Conservation (phyloP, 2,113 vertebrate species). For the Rana temporaria region DNA sequence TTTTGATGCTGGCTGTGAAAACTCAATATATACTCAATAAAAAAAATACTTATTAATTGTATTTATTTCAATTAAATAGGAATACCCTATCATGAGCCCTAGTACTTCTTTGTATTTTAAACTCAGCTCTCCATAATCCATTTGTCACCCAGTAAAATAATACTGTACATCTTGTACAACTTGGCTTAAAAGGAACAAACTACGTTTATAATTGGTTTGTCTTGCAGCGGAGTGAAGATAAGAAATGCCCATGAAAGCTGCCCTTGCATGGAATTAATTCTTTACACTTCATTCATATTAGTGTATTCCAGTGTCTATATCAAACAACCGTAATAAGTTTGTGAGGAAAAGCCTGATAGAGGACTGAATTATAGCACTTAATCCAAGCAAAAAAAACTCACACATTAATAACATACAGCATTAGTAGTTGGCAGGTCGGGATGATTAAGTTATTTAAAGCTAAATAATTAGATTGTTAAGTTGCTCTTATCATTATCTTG, state of each 20-base stretch:
- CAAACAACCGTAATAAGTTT: slow-evolving; percentile 35
- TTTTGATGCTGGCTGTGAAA: no score
- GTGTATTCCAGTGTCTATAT: slow-evolving; percentile 31
- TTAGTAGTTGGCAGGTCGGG: slow-evolving; percentile 25
- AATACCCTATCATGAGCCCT: not conserved
- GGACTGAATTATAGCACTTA: slow-evolving; percentile 23
- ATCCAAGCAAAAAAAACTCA: slow-evolving; percentile 13
- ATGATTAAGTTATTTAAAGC: slow-evolving; percentile 46
- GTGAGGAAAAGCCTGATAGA: slow-evolving; percentile 20
- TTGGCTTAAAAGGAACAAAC: not conserved
- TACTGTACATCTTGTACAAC: not conserved
- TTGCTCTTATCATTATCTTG: slow-evolving; percentile 39
- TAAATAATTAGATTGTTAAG: slow-evolving; percentile 44
- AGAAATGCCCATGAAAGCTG: slow-evolving; percentile 11
- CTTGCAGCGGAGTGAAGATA: slow-evolving; percentile 21
- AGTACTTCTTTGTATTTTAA: no score
- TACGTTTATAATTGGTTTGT: not conserved
- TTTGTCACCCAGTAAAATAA: no score
- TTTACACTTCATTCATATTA: slow-evolving; percentile 12
- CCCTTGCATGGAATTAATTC: slow-evolving; percentile 7
- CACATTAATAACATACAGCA: slow-evolving; percentile 33
- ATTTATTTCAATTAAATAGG: no score
- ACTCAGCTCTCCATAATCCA: no score
- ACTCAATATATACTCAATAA: no score
- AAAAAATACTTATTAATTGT: no score